phyloP scores from a whole-genome alignment of 1,140 invertebrate species.

The Scaptomyza graminum region DNA sequence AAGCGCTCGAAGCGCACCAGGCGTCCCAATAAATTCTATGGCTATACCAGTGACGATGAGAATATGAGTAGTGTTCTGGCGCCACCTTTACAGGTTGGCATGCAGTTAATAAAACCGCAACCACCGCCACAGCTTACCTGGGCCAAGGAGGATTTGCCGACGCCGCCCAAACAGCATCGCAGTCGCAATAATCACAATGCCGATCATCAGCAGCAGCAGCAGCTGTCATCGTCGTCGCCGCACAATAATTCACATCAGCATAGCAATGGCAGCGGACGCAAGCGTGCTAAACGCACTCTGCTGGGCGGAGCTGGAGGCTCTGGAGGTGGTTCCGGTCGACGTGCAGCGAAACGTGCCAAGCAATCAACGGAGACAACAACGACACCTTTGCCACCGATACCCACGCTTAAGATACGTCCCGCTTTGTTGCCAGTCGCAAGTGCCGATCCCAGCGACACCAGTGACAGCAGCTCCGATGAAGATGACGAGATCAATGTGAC shows the following conservation, averaged over 20 bases:
- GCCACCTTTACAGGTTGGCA: constrained; percentile 67
- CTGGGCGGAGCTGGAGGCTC: constrained; percentile 16
- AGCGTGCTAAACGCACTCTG: constrained; percentile 49
- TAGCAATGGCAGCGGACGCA: constrained; percentile 47
- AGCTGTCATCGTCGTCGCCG: background rate
- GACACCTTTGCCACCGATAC: constrained; percentile 83
- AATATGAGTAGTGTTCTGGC: constrained; percentile 60
- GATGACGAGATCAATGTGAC: constrained; percentile 67
- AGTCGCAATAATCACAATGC: constrained; percentile 51
- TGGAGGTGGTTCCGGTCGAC: constrained; percentile 20
- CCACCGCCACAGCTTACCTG: constrained; percentile 87
- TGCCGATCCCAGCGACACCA: constrained; percentile 55
- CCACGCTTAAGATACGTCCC: constrained; percentile 83
- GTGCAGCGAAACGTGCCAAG: constrained; percentile 35
- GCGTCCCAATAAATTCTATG: constrained; percentile 93
- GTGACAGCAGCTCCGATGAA: constrained; percentile 59
- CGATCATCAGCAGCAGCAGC: constrained; percentile 35
- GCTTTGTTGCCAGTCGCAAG: constrained; percentile 45
- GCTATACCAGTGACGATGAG: constrained; percentile 93
- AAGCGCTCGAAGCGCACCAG: constrained; percentile 90
- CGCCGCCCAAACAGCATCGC: constrained; percentile 67
- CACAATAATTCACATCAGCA: constrained; percentile 16
- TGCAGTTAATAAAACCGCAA: constrained; percentile 86
- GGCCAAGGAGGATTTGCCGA: constrained; percentile 87
- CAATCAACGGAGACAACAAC: background rate